Evolutionary conservation across 1,140 invertebrate species (phyloP), one percentile per base, ranked within the genome.

Genomic region (Arion vulgaris): DNA sequence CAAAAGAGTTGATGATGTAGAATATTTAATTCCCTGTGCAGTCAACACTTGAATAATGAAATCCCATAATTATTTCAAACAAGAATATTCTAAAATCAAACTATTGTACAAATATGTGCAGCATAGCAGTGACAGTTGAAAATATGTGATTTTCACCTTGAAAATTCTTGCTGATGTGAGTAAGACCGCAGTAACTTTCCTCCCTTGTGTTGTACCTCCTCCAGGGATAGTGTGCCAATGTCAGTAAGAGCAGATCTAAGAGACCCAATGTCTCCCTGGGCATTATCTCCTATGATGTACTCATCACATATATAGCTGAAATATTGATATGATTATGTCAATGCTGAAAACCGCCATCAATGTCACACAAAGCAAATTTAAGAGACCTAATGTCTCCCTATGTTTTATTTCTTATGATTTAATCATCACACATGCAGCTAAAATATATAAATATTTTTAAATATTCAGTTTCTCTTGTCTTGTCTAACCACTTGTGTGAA

Each of bases 341-440:
- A n/a, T n/a, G n/a, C n/a, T n/a, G n/a, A n/a, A n/a, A n/a, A n/a
- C n/a, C n/a, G n/a, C n/a, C n/a, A n/a, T n/a, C 85, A 77, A 91
- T 88, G 69, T 89, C 90, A 81, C 85, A 88, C 0, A 91, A 79
- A 9, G 88, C 85, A 72, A 82, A 86, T n/a, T 90, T 75, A 17
- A 91, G 76, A 1, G 90, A 77, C 32, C 87, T 88, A 39, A 91
- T 80, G 75, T 91, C 89, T 23, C 89, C 88, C 32, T 88, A 84
- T 7, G 84, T 84, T 86, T 90, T 90, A 73, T 91, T 89, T 81
- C 89, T 87, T 39, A 90, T 51, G n/a, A 91, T 87, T 86, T 90
- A 91, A 71, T 91, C 90, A 87, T 90, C 90, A 90, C 90, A 91
- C n/a, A 86, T 85, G 85, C 90, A 91, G 80, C 90, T 91, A 81